Percentiles rank a stretch among this genome's conserved stretches.
Conservation (phyloP, 1,140 invertebrate genomes). For the Rhynchophorus ferrugineus region DNA sequence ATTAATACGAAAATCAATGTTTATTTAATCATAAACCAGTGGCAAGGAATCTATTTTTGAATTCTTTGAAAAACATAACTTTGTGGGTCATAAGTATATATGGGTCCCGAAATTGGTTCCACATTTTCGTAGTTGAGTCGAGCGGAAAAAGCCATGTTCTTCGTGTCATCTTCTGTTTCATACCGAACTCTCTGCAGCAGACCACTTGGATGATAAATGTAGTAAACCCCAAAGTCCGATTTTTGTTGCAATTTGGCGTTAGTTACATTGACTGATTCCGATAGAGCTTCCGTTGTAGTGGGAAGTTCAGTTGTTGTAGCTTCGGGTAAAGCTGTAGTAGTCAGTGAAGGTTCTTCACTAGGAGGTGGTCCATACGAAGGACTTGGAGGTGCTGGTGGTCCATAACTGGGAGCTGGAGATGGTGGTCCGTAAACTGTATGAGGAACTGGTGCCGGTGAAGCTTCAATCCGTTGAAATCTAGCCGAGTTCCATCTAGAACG, state of each 20-base stretch:
- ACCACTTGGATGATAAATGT: constrained; percentile 47
- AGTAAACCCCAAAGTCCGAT: no score
- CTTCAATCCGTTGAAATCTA: neutral
- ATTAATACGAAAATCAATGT: no score
- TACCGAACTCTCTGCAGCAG: constrained; percentile 46
- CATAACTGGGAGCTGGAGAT: constrained; percentile 10
- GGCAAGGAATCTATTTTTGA: neutral
- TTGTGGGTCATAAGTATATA: constrained; percentile 44
- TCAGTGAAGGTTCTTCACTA: no score
- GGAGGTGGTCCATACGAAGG: no score
- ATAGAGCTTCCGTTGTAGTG: no score
- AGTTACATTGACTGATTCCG: no score
- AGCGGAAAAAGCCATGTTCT: constrained; percentile 48
- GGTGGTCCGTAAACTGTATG: constrained; percentile 12
- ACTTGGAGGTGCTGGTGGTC: no score
- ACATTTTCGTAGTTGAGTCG: constrained; percentile 48
- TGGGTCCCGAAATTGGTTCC: constrained; percentile 47
- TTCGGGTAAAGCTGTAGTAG: no score
- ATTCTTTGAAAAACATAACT: constrained; percentile 16
- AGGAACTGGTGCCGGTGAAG: constrained; percentile 1
- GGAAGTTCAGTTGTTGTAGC: no score
- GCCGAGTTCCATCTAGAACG: neutral
- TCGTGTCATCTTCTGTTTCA: constrained; percentile 43
- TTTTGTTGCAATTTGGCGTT: no score
- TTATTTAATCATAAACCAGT: no score